Base-by-base conservation (phyloP, 1,140 invertebrate species). In the Anastrepha obliqua region DNA sequence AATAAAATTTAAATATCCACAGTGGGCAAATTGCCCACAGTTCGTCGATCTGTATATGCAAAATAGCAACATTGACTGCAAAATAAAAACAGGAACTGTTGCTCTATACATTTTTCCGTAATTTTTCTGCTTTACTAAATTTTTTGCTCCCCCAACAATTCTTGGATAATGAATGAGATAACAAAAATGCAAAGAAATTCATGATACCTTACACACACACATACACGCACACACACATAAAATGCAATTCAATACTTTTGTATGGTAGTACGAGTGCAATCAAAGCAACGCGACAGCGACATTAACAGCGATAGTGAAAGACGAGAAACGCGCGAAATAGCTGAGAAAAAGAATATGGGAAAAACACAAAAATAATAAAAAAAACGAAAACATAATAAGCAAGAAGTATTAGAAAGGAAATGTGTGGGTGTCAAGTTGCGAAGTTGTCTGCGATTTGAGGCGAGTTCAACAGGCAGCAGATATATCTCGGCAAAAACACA, bases 381-480 rank as follows among this genome's bases (percentile, higher is more conserved):
- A 29, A 29, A 29, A 29, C 29, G 29, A 44, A 2, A n/a, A 17
- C 13, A 47, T 44, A 44, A 74, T 74, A 74, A 74, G 15, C 39
- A 51, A 74, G 44, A 74, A 74, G 42, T n/a, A 74, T 3, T 74
- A 4, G 44, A 74, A 51, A 74, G 70, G 70, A 74, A 74, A 74
- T 74, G 70, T 74, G 70, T 74, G 70, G 70, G 70, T 47, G 70
- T 47, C 70, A 44, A 47, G 44, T 74, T 42, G 70, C 70, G 44
- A 74, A 51, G 39, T n/a, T 74, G 70, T 44, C 70, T 74, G 70
- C 70, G 70, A 47, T 74, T 74, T 44, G 70, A 74, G 13, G 70
- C 70, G 70, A 74, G 70, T 74, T 47, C 42, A 74, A 17, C 44
- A 47, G 70, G 70, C 70, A 47, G 42, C 44, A 44, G 42, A 13